Base-by-base conservation (phyloP, 2,888 invertebrate species). In the Piscicola geometra region DNA sequence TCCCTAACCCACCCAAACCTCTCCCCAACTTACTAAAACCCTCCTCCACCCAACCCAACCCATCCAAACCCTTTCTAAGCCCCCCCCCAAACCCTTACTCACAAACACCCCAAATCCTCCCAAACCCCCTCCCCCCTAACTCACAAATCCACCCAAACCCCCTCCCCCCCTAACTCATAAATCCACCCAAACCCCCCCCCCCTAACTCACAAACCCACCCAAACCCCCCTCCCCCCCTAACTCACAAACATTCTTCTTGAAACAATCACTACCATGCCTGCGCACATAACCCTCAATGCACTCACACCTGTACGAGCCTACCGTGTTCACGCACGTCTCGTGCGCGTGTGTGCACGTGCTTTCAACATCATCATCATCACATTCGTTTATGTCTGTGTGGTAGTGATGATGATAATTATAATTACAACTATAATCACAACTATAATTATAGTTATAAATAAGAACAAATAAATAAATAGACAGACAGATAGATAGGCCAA, bases 351-450 rank as follows among this genome's bases (percentile, higher is more conserved):
- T 33, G 60, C 76, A 76, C 9, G 28, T 33, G 28, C 18, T 21
- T 33, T 52, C 68, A 18, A 21, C 35, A 18, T 28, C 52, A n/a
- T 73, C 67, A 25, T 28, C 52, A n/a, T 73, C 67, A 25, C 76
- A 76, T 50, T 76, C 76, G 52, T 76, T 66, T 5, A 76, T 52
- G 41, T 76, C 76, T 76, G 68, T 25, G 25, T 56, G 21, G 21
- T 9, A 9, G 21, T 47, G 50, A n/a, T 47, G 50, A 9, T 9
- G 32, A 12, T 18, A 71, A 66, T 12, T 9, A 69, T 15, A 12
- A 33, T 32, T n/a, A 9, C 9, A 15, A 47, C 21, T 47, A 47
- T 47, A 9, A 47, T 47, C 21, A 47, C 50, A 15, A 47, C 21
- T 47, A 47, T 47, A 15, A 47, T 47, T 47, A 47, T 15, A 15